phyloP scores from a whole-genome alignment of 37 sponge, comb jelly and placozoan genomes.

The Aplysina aerophoba region DNA sequence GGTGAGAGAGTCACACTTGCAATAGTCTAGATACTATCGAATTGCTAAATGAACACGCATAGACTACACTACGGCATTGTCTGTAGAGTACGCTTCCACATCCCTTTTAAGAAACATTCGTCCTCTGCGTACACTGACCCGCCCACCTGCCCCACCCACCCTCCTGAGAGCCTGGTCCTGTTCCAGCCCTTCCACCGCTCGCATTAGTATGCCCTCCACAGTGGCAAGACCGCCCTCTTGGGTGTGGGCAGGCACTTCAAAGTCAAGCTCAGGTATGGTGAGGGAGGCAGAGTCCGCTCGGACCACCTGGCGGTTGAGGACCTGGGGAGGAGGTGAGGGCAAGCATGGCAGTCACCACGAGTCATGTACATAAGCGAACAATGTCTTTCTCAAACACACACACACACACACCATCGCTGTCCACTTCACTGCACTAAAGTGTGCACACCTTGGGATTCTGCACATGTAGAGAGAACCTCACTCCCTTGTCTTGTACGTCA shows the following conservation, averaged over 20 bases:
- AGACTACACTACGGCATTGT: too few species aligned
- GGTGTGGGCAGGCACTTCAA: slow-evolving; percentile 85
- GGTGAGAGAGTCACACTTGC: too few species aligned
- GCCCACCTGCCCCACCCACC: slow-evolving; percentile 29
- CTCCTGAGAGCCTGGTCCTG: slow-evolving; percentile 77
- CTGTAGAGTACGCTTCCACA: too few species aligned
- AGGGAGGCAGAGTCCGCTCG: slow-evolving; percentile 75
- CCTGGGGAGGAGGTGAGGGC: too few species aligned
- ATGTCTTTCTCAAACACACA: background rate
- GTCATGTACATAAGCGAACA: background rate
- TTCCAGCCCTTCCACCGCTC: slow-evolving; percentile 60
- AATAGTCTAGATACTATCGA: too few species aligned
- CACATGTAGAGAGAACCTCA: slow-evolving; percentile 68
- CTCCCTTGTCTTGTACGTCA: slow-evolving; percentile 68
- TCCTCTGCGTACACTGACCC: too few species aligned
- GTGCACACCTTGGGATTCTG: slow-evolving; percentile 30
- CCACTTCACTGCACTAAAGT: too few species aligned
- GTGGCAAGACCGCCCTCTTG: slow-evolving; percentile 84
- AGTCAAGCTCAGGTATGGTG: slow-evolving; percentile 82
- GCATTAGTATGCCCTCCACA: slow-evolving; percentile 79
- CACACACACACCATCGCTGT: too few species aligned
- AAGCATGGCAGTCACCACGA: background rate
- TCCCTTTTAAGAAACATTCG: too few species aligned
- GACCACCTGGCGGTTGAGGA: slow-evolving; percentile 85
- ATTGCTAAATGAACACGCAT: too few species aligned